Base-by-base conservation (phyloP, 2,888 invertebrate genomes). In the Hylaea fasciaria region DNA sequence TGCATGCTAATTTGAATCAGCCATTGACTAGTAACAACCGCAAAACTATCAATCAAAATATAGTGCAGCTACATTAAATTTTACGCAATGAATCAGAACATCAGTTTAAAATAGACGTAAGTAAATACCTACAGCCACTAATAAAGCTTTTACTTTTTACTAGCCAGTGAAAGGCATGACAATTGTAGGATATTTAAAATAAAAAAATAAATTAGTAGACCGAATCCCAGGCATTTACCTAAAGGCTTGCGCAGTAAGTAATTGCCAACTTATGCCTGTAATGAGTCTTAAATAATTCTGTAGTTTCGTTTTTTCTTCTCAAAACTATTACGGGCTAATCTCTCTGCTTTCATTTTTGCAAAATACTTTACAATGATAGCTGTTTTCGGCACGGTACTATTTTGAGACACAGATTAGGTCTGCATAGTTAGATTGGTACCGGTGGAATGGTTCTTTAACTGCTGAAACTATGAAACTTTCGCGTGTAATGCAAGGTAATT, bases 181-280 rank as follows among this genome's bases (percentile, higher is more conserved):
- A 48, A 52, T 49, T 14, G 44, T 43, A 47, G 17, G 46, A 65
- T 58, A 65, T 64, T n/a, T 72, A 62, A 22, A 22, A 32, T 32
- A 32, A 32, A 32, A 32, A 32, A 32, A 32, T 32, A 10, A 66
- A 57, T 52, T 50, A 48, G 62, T 68, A 68, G 76, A 69, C 77
- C 73, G 72, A 65, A 59, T 69, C 70, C 35, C 61, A 62, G 48
- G 43, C 51, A 44, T 61, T 56, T 61, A 62, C 56, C 52, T 44
- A 52, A 62, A 62, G 52, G 46, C 53, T 14, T 5, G 39, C 32
- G 52, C 16, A 52, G 47, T 56, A 62, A 52, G 47, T 56, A 62
- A 62, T 62, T 53, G 61, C 56, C 56, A 56, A 61, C 61, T 56
- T 55, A 55, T 45, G 40, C 56, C 14, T 48, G 44, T 62, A 62